Conservation (phyloP, 2,113 vertebrate species). For the Delphinus delphis region DNA sequence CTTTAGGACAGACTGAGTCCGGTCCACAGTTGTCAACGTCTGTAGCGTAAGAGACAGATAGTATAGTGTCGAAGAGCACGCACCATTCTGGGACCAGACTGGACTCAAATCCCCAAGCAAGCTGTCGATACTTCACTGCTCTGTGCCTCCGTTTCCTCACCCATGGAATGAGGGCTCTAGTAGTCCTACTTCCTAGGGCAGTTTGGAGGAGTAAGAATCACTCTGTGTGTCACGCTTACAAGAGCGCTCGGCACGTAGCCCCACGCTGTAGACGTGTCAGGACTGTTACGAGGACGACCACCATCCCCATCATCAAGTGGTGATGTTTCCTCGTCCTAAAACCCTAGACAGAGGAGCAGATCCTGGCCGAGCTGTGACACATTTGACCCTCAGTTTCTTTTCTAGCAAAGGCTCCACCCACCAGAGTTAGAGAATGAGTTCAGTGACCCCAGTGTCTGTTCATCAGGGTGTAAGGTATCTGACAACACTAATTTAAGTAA, state of each 20-base stretch:
- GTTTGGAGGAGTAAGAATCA: neutral
- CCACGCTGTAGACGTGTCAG: neutral
- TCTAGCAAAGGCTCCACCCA: neutral
- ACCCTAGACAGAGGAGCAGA: neutral
- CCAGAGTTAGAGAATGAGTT: neutral
- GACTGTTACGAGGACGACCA: rapidly evolving
- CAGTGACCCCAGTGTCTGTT: neutral
- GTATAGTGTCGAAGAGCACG: neutral
- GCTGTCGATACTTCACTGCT: neutral
- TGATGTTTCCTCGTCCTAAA: neutral
- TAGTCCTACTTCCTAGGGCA: neutral
- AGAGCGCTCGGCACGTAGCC: neutral
- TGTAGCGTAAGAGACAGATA: rapidly evolving
- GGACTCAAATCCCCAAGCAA: neutral
- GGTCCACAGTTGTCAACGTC: neutral
- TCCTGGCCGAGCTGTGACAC: neutral
- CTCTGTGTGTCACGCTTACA: neutral
- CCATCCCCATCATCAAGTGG: neutral
- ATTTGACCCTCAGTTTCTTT: neutral
- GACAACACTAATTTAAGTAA: neutral
- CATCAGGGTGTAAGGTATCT: neutral
- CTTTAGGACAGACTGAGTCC: neutral
- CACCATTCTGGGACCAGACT: neutral
- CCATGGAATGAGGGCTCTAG: neutral
- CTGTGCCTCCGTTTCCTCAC: neutral